These are phyloP conservation scores for Gymnothorax javanicus DNA, from an alignment of 2,797 vertebrate genomes.

Conservation along the genomic window DNA sequence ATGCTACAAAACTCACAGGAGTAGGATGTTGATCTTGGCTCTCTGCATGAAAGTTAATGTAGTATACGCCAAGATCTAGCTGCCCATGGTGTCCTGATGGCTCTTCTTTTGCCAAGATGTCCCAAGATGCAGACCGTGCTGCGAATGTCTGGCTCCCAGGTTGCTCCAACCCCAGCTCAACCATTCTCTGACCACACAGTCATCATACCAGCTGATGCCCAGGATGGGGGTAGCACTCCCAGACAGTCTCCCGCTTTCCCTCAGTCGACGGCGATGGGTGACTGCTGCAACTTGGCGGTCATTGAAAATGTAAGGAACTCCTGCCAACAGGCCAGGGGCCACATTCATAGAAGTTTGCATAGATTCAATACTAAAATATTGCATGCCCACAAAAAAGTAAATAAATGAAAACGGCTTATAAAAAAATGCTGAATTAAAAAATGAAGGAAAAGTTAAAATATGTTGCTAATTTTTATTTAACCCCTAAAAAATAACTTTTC, in stretches of 20 bases:
- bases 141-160: conserved; percentile 79
- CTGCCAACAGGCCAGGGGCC: neutral
- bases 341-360: neutral
- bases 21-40: neutral
- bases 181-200: conserved; percentile 56
- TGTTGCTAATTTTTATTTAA: too few species aligned
- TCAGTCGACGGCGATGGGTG: conserved; percentile 55
- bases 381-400: neutral
- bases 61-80: neutral
- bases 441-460: too few species aligned
- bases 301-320: conserved; percentile 85
- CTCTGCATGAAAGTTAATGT: neutral
- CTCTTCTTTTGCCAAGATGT: conserved; percentile 66
- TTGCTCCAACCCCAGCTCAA: conserved; percentile 59
- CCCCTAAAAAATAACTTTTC: too few species aligned
- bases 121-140: conserved; percentile 80
- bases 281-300: conserved; percentile 56
- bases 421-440: too few species aligned
- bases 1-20: neutral
- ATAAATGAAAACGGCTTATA: too few species aligned
- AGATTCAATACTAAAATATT: too few species aligned
- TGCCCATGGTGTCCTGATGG: conserved; percentile 7
- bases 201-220: conserved; percentile 65
- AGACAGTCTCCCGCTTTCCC: conserved; percentile 30
- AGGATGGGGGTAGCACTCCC: conserved; percentile 64